Base-by-base conservation (phyloP, 1,140 invertebrate species). In the Drosophila punjabiensis region DNA sequence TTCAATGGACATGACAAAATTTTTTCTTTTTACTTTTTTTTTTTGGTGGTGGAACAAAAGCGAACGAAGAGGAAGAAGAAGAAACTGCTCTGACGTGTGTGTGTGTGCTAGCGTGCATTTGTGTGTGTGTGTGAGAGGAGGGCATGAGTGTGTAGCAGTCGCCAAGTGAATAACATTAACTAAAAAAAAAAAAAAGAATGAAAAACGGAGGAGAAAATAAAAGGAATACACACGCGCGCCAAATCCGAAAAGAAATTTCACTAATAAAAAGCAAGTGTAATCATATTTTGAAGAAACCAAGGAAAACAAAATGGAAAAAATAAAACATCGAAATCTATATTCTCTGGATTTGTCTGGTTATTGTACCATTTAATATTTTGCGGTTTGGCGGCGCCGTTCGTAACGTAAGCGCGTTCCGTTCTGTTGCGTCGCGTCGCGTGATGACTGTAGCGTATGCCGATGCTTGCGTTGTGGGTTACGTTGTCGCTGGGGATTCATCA, bases 1-100 rank as follows among this genome's bases (percentile, higher is more conserved):
- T 89, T 89, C 85, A 89, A 79, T 90, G 85, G 85, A 85, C 85
- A 89, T 89, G 85, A 90, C 85, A 81, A 74, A 70, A 75, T 76
- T 82, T 87, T 76, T 62, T 55, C 45, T 43, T 67, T 52, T 53
- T 53, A 33, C 65, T 64, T 62, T 81, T 61, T 79, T 82, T 82
- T 83, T 88, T 90, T 76, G 85, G 86, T 88, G 84, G 84, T 88
- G 81, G 76, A 79, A 79, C 76, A 73, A 79, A 79, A 79, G 85
- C 85, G 83, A 81, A 73, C 76, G 78, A 78, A 78, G 61, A 68
- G 28, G 43, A 79, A 58, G 53, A 89, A 82, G 85, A 69, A 88
- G 84, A 76, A 63, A 63, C 32, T 13, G 48, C 65, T 70, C 68
- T 64, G 62, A 64, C 62, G 62, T 35, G 64, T 53, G n/a, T 30